Base-by-base conservation (phyloP, 2,888 invertebrate genomes). In the Deilephila porcellus region DNA sequence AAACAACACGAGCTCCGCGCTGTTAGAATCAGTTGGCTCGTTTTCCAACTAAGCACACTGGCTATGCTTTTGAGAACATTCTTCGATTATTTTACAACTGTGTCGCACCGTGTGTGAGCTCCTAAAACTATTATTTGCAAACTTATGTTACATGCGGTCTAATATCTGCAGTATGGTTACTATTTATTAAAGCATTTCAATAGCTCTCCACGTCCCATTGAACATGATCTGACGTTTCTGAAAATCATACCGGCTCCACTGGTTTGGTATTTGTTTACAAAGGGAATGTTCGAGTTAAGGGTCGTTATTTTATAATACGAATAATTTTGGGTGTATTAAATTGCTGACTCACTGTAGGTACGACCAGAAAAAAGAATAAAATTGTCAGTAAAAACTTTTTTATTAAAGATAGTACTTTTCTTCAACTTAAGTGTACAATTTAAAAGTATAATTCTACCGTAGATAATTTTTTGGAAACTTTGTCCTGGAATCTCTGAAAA, bases 1-100 rank as follows among this genome's bases (percentile, higher is more conserved):
- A 80, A 83, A 80, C 82, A 80, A 80, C 76, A 67, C 76, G 62
- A 70, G 75, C 73, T 76, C 72, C n/a, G 56, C 73, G 63, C 70
- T 77, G 74, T 78, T 79, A 79, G 74, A 78, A 76, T 76, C 70
- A 78, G 79, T 77, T 76, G 70, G 71, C 76, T 77, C 74, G 74
- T 74, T 77, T 74, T 74, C 60, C 74, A 74, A 75, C 71, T 71
- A 71, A 32, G 60, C 62, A 8, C 20, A 62, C 34, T 52, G 60
- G n/a, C 32, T 73, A 70, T 70, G 59, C 60, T 70, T 73, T 73
- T 67, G 63, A 63, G 19, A 56, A 29, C 60, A 60, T 71, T 53
- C 52, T 34, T n/a, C 52, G 45, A 73, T 45, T 19, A 56, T 62
- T 67, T 73, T 70, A 32, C 34, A 56, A 29, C 56, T 56, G 71